A percentile compares a stretch with the other conserved stretches of the same genome.
These are phyloP conservation scores for Clavelina lepadiformis DNA, from an alignment of 23 tunicate genomes.

Conservation along the genomic window DNA sequence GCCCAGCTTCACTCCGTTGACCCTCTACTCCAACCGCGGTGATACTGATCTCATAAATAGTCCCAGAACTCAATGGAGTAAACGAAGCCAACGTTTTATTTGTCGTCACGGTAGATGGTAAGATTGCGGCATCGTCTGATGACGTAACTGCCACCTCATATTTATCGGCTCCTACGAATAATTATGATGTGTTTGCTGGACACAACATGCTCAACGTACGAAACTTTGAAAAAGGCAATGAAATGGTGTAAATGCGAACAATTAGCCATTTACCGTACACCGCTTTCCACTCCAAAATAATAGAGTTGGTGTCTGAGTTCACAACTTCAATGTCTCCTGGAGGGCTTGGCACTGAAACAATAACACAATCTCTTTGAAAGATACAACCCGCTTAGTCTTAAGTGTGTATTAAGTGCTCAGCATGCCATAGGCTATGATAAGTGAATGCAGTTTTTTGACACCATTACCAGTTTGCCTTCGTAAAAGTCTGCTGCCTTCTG, in stretches of 20 bases:
- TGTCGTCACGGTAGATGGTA: conserved; percentile 10
- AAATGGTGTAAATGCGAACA: too few species aligned
- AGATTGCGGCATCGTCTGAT: conserved; percentile 16
- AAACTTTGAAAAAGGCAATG: too few species aligned
- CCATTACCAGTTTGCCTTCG: conserved; percentile 51
- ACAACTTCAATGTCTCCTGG: conserved; percentile 24
- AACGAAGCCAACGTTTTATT: conserved; percentile 8
- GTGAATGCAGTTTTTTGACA: too few species aligned
- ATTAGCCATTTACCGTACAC: conserved; percentile 36
- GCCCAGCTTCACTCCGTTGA: conserved; percentile 34
- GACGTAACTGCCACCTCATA: conserved; percentile 29
- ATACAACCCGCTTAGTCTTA: too few species aligned
- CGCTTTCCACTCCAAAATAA: conserved; percentile 43
- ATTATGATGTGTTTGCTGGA: too few species aligned
- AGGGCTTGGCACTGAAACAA: conserved; percentile 54
- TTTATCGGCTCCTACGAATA: conserved; percentile 20
- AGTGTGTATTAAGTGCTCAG: too few species aligned
- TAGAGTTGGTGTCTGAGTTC: conserved; percentile 18
- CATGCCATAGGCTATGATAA: too few species aligned
- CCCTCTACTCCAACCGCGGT: conserved; percentile 36
- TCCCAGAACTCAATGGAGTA: conserved; percentile 24
- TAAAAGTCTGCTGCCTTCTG: conserved; percentile 34
- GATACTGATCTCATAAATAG: conserved; percentile 30
- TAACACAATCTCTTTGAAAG: neutral
- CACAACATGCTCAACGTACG: too few species aligned